phyloP scores from a whole-genome alignment of 2,888 invertebrate genomes.

The Drosophila formosana region DNA sequence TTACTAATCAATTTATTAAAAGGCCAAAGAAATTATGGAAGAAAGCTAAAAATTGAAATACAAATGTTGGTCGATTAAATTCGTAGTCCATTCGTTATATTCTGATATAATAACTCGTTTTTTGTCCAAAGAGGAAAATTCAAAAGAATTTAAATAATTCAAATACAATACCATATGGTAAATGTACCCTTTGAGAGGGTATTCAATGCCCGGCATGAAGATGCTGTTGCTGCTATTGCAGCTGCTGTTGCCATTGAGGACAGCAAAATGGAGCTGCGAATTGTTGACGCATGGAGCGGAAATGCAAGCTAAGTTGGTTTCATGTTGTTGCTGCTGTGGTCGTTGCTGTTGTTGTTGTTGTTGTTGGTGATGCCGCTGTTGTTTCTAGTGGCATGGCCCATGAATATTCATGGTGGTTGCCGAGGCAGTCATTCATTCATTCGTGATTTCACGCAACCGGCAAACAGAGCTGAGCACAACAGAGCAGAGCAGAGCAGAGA shows the following conservation, averaged over 20 bases:
- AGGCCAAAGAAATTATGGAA: too few relatives aligned
- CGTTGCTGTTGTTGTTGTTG: constrained; percentile 22
- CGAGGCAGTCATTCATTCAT: constrained; percentile 78
- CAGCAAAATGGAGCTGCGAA: constrained; percentile 71
- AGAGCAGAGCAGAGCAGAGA: constrained; percentile 16
- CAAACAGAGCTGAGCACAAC: constrained; percentile 7
- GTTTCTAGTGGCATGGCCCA: constrained; percentile 69
- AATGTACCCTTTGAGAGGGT: constrained; percentile 5
- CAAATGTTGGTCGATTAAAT: too few relatives aligned
- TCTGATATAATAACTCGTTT: too few relatives aligned
- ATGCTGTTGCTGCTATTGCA: constrained; percentile 39
- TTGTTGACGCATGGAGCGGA: constrained; percentile 74
- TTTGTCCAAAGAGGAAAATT: too few relatives aligned
- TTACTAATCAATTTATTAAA: too few relatives aligned
- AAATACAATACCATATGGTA: neutral
- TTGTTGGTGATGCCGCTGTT: constrained; percentile 45
- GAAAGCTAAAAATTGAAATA: too few relatives aligned
- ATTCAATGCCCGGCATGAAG: constrained; percentile 23
- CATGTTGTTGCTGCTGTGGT: constrained; percentile 17
- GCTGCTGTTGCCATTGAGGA: constrained; percentile 48
- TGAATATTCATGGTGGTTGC: constrained; percentile 77
- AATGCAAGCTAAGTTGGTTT: constrained; percentile 68
- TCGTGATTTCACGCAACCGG: constrained; percentile 76
- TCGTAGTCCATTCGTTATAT: too few relatives aligned
- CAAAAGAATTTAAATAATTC: too few relatives aligned